Conservation (phyloP, 2,113 vertebrate genomes). For the Uropsilus gracilis region DNA sequence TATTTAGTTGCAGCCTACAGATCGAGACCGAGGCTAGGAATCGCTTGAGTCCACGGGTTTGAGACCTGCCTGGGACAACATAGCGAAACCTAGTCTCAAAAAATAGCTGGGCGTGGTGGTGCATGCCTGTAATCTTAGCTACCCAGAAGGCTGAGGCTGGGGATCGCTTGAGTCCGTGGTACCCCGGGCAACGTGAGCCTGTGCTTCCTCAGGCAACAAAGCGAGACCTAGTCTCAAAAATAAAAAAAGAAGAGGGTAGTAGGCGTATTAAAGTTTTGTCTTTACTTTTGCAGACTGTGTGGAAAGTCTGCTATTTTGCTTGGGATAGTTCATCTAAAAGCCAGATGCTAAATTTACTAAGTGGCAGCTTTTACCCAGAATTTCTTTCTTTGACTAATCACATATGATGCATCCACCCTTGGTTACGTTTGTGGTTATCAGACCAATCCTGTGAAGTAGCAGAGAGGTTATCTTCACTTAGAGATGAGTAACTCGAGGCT, state of each 20-base stretch:
- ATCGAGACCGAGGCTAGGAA: no score
- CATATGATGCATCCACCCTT: background rate
- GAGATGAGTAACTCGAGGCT: background rate
- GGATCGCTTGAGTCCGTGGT: no score
- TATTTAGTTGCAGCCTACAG: no score
- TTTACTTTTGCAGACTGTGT: background rate
- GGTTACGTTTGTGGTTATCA: background rate
- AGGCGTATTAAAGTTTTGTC: background rate
- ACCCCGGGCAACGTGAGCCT: no score
- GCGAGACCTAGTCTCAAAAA: no score
- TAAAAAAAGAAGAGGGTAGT: background rate
- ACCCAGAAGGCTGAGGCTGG: no score
- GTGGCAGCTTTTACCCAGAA: background rate
- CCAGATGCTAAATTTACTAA: background rate
- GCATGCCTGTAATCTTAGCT: no score
- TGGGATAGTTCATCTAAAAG: constrained; percentile 14
- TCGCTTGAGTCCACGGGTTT: no score
- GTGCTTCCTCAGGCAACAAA: no score
- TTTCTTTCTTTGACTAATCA: constrained; percentile 24
- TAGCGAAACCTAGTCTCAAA: no score
- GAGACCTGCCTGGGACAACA: no score
- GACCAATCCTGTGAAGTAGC: background rate
- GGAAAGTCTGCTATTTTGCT: background rate
- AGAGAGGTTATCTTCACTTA: background rate
- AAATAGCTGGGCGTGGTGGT: no score